Evolutionary conservation across 1,140 invertebrate genomes (phyloP).

Genomic region (Diuraphis noxia): DNA sequence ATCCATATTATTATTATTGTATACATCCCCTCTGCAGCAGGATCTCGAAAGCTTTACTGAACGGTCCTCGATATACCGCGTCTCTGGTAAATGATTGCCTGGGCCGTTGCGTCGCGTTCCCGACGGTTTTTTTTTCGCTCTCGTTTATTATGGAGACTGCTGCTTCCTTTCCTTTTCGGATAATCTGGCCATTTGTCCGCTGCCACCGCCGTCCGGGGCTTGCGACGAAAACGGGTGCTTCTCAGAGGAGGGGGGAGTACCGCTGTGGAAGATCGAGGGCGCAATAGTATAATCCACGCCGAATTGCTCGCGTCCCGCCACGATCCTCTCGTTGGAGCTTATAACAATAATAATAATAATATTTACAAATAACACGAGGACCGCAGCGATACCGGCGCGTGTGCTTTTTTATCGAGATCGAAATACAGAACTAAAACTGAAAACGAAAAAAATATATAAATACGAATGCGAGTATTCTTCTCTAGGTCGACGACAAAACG

Average conservation of each 20-base stretch:
- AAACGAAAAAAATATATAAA: not conserved
- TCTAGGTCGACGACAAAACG: not conserved
- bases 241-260: not conserved
- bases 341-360: not conserved
- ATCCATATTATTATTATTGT: not conserved
- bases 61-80: not conserved
- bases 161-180: not conserved
- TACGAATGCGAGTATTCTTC: not conserved
- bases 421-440: not conserved
- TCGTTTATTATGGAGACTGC: not conserved
- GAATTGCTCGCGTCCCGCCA: not conserved
- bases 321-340: not conserved
- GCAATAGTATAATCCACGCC: conserved; percentile 7
- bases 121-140: conserved; percentile 1
- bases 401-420: not conserved
- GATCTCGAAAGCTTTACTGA: not conserved
- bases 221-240: not conserved
- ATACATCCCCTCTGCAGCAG: too few relatives aligned
- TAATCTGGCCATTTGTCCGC: conserved; percentile 49
- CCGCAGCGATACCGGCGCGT: not conserved
- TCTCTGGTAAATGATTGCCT: conserved; percentile 35
- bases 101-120: not conserved
- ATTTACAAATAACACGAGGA: not conserved
- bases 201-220: not conserved
- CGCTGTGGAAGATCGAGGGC: not conserved